A percentile compares a stretch with the other conserved stretches of the same genome.
phyloP scores from a whole-genome alignment of 2,888 invertebrate genomes.

The Luperina testacea region DNA sequence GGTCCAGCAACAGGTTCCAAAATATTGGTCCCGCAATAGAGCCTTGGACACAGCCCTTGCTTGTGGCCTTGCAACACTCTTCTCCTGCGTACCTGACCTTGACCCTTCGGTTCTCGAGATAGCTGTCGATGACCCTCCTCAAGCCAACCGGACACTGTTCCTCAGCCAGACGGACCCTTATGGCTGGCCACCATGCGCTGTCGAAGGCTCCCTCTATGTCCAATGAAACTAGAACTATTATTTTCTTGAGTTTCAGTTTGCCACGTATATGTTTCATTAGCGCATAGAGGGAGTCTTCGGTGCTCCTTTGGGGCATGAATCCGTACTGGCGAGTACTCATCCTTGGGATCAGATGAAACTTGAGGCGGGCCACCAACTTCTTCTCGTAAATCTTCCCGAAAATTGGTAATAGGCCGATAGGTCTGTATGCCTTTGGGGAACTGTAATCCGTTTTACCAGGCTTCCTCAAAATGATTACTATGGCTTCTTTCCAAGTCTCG shows the following conservation, averaged over 20 bases:
- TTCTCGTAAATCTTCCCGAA: background rate
- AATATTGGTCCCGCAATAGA: background rate
- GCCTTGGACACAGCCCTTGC: background rate
- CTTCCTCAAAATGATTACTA: background rate
- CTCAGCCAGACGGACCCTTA: background rate
- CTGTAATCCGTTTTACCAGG: background rate
- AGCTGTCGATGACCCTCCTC: conserved; percentile 1
- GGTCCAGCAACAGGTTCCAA: too few relatives aligned
- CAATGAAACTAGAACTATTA: background rate
- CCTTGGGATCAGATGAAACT: background rate
- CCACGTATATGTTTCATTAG: too few relatives aligned
- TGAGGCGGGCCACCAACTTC: background rate
- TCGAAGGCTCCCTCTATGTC: conserved; percentile 27
- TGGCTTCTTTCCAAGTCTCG: background rate
- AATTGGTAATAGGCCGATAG: background rate
- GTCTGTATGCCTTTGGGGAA: background rate
- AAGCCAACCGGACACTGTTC: background rate
- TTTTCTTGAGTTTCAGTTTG: too few relatives aligned
- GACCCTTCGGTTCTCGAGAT: conserved; percentile 18
- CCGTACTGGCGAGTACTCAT: background rate
- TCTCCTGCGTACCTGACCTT: conserved; percentile 11
- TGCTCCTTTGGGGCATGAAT: too few relatives aligned
- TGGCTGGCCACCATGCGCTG: conserved; percentile 9
- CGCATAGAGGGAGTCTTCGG: too few relatives aligned
- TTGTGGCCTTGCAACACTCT: background rate